These are phyloP conservation scores for Epizoanthus illoricatus DNA, from an alignment of 92 coral and sea anemone genomes.

Conservation along the genomic window DNA sequence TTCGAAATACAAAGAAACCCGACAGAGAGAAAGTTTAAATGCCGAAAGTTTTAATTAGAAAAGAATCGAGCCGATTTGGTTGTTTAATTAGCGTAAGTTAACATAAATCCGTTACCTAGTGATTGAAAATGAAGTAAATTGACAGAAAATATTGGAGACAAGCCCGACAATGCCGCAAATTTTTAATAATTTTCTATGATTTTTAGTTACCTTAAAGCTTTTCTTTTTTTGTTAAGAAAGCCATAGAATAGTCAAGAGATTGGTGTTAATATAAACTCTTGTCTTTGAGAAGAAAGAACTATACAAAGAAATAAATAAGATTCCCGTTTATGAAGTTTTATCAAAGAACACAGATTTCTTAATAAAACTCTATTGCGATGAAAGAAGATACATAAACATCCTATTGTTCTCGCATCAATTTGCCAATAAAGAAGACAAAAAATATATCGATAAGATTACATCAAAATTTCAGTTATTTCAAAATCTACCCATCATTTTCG, in stretches of 20 bases:
- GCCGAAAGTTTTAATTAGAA: constrained; percentile 45
- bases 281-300: background rate
- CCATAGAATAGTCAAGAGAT: background rate
- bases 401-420: background rate
- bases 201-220: constrained; percentile 3
- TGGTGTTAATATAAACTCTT: background rate
- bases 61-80: constrained; percentile 34
- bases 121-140: background rate
- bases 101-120: constrained; percentile 32
- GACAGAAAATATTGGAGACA: background rate
- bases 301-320: background rate
- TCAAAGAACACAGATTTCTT: background rate
- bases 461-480: background rate
- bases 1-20: constrained; percentile 33
- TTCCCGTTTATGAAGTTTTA: constrained; percentile 4
- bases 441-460: background rate
- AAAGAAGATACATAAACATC: constrained; percentile 5
- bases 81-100: constrained; percentile 20
- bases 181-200: constrained; percentile 19
- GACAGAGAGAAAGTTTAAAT: constrained; percentile 19
- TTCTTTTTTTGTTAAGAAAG: background rate
- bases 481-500: background rate
- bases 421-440: constrained; percentile 1
- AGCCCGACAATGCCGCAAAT: constrained; percentile 11
- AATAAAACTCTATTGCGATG: constrained; percentile 8